phyloP scores from a whole-genome alignment of 2,888 invertebrate species.

The Melipona bicolor region DNA sequence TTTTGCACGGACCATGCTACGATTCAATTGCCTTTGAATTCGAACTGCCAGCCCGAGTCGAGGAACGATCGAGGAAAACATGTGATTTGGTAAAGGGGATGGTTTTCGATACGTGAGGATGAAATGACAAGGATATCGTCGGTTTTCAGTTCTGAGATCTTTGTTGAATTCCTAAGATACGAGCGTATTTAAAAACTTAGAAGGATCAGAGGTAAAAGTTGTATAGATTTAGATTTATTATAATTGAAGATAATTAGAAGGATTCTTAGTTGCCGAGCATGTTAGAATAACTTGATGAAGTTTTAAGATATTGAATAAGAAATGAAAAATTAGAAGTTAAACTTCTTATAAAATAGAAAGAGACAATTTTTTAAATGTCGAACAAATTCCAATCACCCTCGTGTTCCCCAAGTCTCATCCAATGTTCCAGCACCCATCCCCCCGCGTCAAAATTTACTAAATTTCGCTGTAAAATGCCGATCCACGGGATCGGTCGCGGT shows the following conservation, averaged over 20 bases:
- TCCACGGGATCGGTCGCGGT: neutral
- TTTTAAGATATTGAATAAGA: neutral
- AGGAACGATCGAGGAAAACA: neutral
- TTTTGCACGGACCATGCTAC: neutral
- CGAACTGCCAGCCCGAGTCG: no score
- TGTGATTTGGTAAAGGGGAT: neutral
- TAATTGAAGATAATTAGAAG: neutral
- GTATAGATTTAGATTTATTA: neutral
- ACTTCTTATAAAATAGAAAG: no score
- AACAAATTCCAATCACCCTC: neutral
- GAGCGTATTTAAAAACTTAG: neutral
- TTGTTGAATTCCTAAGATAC: neutral
- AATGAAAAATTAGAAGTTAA: neutral
- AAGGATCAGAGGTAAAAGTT: neutral
- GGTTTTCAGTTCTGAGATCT: neutral
- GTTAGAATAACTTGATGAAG: neutral
- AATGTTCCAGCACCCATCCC: no score
- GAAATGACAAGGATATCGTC: neutral
- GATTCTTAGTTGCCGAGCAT: neutral
- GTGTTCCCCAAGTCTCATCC: neutral
- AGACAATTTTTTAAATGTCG: neutral
- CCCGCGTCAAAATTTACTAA: neutral
- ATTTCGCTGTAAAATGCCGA: neutral
- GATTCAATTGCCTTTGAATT: neutral
- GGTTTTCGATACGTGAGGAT: neutral